These are phyloP conservation scores for Gymnoscelis rufifasciata DNA, from an alignment of 2,888 invertebrate genomes.

Conservation along the genomic window DNA sequence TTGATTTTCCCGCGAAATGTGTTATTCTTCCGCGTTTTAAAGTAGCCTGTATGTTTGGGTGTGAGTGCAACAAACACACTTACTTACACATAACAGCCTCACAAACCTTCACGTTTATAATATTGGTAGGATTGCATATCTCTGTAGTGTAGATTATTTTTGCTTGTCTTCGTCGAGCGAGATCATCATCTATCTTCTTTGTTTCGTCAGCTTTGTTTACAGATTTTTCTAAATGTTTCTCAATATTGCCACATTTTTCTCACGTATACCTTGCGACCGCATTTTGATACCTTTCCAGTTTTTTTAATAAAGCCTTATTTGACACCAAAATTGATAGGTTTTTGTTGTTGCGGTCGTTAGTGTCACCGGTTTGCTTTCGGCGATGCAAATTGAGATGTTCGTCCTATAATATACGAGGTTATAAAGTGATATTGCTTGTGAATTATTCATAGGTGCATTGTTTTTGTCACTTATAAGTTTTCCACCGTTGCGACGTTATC, in stretches of 20 bases:
- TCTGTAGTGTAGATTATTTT: no score
- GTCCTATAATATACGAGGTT: constrained; percentile 62
- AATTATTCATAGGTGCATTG: constrained; percentile 40
- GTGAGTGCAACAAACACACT: no score
- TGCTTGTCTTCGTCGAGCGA: no score
- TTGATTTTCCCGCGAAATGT: no score
- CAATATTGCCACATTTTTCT: not conserved
- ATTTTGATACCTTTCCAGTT: constrained; percentile 39
- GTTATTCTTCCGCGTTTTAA: no score
- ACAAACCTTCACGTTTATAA: no score
- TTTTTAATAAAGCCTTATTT: constrained; percentile 57
- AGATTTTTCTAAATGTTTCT: not conserved
- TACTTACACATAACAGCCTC: no score
- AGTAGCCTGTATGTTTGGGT: no score
- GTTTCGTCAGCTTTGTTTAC: not conserved
- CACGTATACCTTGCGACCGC: constrained; percentile 3
- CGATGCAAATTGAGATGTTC: constrained; percentile 73
- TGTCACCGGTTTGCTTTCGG: constrained; percentile 57
- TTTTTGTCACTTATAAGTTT: constrained; percentile 31
- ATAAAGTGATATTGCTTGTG: constrained; percentile 42
- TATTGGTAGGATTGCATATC: no score
- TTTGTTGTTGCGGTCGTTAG: constrained; percentile 71
- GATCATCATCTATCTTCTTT: no score
- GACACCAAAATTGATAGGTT: constrained; percentile 67
- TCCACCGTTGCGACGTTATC: constrained; percentile 11